Evolutionary conservation across 2,888 invertebrate genomes (phyloP).

Genomic region (Drosophila siamana): DNA sequence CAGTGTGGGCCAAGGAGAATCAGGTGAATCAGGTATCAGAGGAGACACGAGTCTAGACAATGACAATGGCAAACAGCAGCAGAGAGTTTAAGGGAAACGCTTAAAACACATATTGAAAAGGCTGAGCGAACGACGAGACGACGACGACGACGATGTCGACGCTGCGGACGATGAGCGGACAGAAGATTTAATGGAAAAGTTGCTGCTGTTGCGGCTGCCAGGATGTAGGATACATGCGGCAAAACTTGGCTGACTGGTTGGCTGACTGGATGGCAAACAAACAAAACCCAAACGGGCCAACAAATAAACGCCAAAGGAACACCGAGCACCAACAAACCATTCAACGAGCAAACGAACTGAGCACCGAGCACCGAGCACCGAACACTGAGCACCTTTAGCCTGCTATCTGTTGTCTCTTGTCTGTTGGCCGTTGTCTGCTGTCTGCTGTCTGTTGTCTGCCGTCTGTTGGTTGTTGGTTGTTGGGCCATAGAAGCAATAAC

Average conservation of each 20-base stretch:
- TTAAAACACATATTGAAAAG: constrained; percentile 33
- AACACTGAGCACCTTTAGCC: constrained; percentile 58
- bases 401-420: constrained; percentile 44
- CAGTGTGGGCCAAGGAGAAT: constrained; percentile 39
- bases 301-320: constrained; percentile 74
- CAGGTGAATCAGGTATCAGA: too few relatives aligned
- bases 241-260: constrained; percentile 14
- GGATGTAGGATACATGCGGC: constrained; percentile 23
- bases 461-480: constrained; percentile 38
- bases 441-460: constrained; percentile 41
- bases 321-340: constrained; percentile 33
- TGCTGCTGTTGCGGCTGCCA: constrained; percentile 54
- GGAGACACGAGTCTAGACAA: constrained; percentile 71
- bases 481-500: constrained; percentile 61
- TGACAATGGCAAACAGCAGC: constrained; percentile 59
- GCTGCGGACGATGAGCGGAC: constrained; percentile 39
- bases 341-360: constrained; percentile 12
- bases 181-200: constrained; percentile 79
- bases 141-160: constrained; percentile 28
- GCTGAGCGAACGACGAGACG: constrained; percentile 22
- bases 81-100: constrained; percentile 26
- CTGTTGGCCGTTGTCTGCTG: constrained; percentile 46
- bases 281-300: constrained; percentile 58
- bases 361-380: constrained; percentile 26
- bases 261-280: constrained; percentile 26